Conservation (phyloP, 1,140 invertebrate species). For the Calephelis virginiensis region DNA sequence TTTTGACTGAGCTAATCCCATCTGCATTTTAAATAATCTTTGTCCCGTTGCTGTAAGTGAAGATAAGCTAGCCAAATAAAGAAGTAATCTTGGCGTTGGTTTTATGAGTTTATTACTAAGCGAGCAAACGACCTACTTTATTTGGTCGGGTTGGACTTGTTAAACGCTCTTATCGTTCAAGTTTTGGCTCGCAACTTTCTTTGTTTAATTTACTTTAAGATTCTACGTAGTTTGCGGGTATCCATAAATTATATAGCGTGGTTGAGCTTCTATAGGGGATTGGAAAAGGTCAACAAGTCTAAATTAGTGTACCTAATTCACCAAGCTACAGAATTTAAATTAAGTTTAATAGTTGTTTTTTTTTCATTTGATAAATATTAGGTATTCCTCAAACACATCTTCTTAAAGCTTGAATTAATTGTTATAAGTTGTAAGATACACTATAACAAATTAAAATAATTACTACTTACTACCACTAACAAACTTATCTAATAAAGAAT, state of each 20-base stretch:
- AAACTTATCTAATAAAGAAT: no score
- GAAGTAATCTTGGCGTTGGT: conserved; percentile 56
- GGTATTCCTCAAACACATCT: no score
- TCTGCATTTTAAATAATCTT: conserved; percentile 36
- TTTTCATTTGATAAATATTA: no score
- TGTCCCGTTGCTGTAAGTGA: conserved; percentile 36
- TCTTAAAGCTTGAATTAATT: no score
- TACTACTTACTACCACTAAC: no score
- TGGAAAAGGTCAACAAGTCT: neutral
- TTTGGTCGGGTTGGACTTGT: conserved; percentile 45
- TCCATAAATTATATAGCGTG: neutral
- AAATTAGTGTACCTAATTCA: no score
- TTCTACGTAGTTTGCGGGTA: neutral
- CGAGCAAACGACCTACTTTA: conserved; percentile 56
- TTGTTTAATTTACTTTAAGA: conserved; percentile 15
- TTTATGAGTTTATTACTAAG: conserved; percentile 53
- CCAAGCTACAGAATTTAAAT: no score
- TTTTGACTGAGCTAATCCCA: conserved; percentile 9
- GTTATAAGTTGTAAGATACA: no score
- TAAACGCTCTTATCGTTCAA: conserved; percentile 23
- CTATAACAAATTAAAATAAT: no score
- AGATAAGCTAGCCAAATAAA: conserved; percentile 67
- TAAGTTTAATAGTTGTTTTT: no score
- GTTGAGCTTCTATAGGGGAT: neutral
- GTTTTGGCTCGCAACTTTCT: conserved; percentile 22